Percentiles rank a stretch among this genome's conserved stretches.
Evolutionary conservation across 1,140 invertebrate species (phyloP).

Genomic region (Hyphantria cunea): DNA sequence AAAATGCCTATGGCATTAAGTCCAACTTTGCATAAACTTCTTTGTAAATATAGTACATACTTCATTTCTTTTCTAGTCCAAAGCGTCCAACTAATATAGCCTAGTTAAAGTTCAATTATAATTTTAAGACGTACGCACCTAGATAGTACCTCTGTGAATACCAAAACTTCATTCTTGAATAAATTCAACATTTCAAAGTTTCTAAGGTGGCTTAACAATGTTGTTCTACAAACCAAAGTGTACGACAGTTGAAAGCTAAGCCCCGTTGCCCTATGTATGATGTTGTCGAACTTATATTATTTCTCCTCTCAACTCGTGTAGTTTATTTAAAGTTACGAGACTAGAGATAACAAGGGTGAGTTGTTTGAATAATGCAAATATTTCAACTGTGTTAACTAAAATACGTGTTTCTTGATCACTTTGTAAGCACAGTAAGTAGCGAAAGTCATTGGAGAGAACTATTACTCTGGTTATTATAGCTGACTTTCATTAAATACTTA

Average conservation of each 20-base stretch:
- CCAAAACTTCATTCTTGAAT: not conserved
- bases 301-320: conserved; percentile 46
- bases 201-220: conserved; percentile 32
- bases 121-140: too few species aligned
- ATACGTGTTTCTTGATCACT: too few species aligned
- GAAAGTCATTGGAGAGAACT: too few species aligned
- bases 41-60: too few species aligned
- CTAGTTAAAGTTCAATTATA: too few species aligned
- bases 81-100: too few species aligned
- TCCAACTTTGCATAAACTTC: too few species aligned
- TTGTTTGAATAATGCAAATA: conserved; percentile 67
- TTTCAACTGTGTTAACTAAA: conserved; percentile 34
- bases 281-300: conserved; percentile 53
- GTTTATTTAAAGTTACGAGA: conserved; percentile 66
- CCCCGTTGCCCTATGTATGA: conserved; percentile 39
- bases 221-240: conserved; percentile 30
- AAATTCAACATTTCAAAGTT: conserved; percentile 17
- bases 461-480: too few species aligned
- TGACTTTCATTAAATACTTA: too few species aligned
- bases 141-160: not conserved
- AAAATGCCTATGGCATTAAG: too few species aligned
- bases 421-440: too few species aligned
- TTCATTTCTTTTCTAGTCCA: too few species aligned
- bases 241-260: conserved; percentile 33
- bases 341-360: conserved; percentile 56